Conservation (phyloP, 2,797 vertebrate genomes). For the Gadopsis marmoratus region DNA sequence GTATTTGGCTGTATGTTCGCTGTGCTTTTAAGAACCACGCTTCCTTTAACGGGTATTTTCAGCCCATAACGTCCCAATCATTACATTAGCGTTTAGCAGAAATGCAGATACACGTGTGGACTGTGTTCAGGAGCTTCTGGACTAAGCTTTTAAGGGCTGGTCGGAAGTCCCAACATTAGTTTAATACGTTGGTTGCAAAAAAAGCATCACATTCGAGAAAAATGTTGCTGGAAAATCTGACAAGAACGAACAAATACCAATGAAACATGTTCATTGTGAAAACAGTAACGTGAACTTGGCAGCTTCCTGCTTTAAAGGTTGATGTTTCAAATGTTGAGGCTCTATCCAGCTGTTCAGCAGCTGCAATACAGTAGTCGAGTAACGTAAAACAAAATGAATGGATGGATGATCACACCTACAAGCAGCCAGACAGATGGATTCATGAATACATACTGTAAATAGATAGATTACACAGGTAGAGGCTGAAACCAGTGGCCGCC, state of each 20-base stretch:
- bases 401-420: neutral
- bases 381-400: neutral
- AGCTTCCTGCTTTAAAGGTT: neutral
- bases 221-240: neutral
- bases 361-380: neutral
- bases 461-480: neutral
- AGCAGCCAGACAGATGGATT: neutral
- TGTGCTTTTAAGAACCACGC: neutral
- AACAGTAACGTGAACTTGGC: neutral
- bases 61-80: neutral
- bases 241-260: neutral
- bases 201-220: neutral
- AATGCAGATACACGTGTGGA: neutral
- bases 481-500: constrained; percentile 7
- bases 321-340: neutral
- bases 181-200: neutral
- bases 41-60: neutral
- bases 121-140: neutral
- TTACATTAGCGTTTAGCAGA: no score
- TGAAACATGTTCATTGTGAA: neutral
- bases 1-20: no score
- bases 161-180: neutral
- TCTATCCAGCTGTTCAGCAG: neutral
- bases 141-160: neutral
- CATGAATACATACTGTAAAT: neutral